These are phyloP conservation scores for Catocala nupta DNA, from an alignment of 2,888 invertebrate species.

Conservation along the genomic window DNA sequence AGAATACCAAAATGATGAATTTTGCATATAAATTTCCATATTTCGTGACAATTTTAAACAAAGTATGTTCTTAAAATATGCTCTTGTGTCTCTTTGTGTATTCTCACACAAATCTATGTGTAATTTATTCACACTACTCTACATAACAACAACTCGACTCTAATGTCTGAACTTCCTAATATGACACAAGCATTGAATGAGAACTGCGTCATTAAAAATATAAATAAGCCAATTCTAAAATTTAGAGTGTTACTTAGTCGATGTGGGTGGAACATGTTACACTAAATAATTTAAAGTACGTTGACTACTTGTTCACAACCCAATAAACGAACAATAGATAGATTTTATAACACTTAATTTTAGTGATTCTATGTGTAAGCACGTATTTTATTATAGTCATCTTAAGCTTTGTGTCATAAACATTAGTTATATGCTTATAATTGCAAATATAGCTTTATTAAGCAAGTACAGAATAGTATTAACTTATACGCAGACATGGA, in stretches of 20 bases:
- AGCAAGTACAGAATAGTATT: too few relatives aligned
- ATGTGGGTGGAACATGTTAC: conserved; percentile 1
- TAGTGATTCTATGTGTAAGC: not conserved
- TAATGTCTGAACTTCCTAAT: conserved; percentile 30
- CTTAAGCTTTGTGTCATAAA: not conserved
- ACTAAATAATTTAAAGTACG: conserved; percentile 6
- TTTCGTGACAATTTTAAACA: too few relatives aligned
- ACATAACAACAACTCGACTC: conserved; percentile 25
- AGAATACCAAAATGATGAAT: too few relatives aligned
- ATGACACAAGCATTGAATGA: conserved; percentile 32
- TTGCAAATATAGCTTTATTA: too few relatives aligned
- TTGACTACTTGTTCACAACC: not conserved
- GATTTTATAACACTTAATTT: not conserved
- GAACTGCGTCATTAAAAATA: conserved; percentile 34
- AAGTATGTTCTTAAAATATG: too few relatives aligned
- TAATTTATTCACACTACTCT: conserved; percentile 35
- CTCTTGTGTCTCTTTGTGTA: too few relatives aligned
- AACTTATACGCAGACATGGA: too few relatives aligned
- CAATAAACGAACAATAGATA: not conserved
- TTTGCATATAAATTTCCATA: too few relatives aligned
- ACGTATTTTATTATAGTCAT: not conserved
- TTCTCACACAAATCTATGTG: not conserved
- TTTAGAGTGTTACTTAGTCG: not conserved
- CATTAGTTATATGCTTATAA: too few relatives aligned
- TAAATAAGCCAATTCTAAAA: conserved; percentile 23